phyloP scores from a whole-genome alignment of 1,140 invertebrate species.

The Samia ricini region DNA sequence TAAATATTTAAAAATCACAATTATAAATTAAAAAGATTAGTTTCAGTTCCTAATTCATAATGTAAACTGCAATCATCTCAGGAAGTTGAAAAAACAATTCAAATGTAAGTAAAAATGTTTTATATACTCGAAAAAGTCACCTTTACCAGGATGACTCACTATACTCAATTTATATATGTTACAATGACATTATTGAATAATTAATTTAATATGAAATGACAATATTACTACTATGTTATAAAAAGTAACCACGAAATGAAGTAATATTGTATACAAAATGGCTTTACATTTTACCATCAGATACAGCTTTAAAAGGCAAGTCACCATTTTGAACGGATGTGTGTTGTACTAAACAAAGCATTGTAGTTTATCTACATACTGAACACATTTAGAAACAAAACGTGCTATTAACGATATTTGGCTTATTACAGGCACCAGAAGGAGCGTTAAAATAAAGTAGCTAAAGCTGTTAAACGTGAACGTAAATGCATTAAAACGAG shows the following conservation, averaged over 20 bases:
- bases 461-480: constrained; percentile 35
- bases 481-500: constrained; percentile 61
- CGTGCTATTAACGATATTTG: constrained; percentile 36
- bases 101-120: too few species aligned
- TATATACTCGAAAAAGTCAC: neutral
- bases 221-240: neutral
- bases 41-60: too few species aligned
- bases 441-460: neutral
- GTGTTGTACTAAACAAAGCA: constrained; percentile 71
- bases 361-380: constrained; percentile 47
- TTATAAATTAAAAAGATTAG: too few species aligned
- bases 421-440: constrained; percentile 18
- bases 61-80: too few species aligned
- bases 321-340: constrained; percentile 81
- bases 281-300: neutral
- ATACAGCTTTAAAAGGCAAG: constrained; percentile 66
- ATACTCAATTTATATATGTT: neutral
- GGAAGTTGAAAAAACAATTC: too few species aligned
- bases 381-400: constrained; percentile 40
- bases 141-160: neutral
- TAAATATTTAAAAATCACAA: too few species aligned
- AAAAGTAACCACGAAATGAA: neutral
- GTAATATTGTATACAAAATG: neutral
- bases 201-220: neutral
- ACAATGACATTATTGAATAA: neutral